Evolutionary conservation across 1,140 invertebrate species (phyloP).

Genomic region (Thaumatotibia leucotreta): DNA sequence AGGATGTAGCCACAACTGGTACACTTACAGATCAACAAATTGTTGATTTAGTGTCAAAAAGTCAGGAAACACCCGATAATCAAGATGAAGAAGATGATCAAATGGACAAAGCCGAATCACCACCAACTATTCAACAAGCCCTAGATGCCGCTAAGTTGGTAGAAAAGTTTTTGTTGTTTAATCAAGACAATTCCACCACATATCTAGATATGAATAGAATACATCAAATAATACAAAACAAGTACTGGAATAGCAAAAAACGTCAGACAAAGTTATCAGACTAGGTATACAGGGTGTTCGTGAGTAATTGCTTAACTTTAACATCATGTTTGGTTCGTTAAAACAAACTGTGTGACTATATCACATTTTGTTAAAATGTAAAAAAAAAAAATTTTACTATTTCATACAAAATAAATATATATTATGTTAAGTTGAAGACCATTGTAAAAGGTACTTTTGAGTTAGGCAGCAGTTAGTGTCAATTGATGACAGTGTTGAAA

Average conservation of each 20-base stretch:
- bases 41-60: slow-evolving; percentile 31
- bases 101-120: slow-evolving; percentile 14
- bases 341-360: too few relatives aligned
- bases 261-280: background rate
- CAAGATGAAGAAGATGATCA: slow-evolving; percentile 16
- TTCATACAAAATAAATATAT: too few relatives aligned
- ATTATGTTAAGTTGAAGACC: too few relatives aligned
- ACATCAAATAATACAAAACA: slow-evolving; percentile 12
- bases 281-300: too few relatives aligned
- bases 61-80: slow-evolving; percentile 21
- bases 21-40: slow-evolving; percentile 29
- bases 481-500: too few relatives aligned
- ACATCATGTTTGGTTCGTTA: too few relatives aligned
- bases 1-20: slow-evolving; percentile 27
- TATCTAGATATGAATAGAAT: background rate
- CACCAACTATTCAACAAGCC: slow-evolving; percentile 15
- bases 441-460: too few relatives aligned
- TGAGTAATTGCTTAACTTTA: too few relatives aligned
- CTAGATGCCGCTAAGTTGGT: slow-evolving; percentile 18
- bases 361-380: too few relatives aligned
- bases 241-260: slow-evolving; percentile 12
- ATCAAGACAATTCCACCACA: slow-evolving; percentile 10
- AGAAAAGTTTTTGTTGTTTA: slow-evolving; percentile 8
- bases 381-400: too few relatives aligned
- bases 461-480: too few relatives aligned